Base-by-base conservation (phyloP, 2,888 invertebrate genomes). In the Caenorhabditis doughertyi region DNA sequence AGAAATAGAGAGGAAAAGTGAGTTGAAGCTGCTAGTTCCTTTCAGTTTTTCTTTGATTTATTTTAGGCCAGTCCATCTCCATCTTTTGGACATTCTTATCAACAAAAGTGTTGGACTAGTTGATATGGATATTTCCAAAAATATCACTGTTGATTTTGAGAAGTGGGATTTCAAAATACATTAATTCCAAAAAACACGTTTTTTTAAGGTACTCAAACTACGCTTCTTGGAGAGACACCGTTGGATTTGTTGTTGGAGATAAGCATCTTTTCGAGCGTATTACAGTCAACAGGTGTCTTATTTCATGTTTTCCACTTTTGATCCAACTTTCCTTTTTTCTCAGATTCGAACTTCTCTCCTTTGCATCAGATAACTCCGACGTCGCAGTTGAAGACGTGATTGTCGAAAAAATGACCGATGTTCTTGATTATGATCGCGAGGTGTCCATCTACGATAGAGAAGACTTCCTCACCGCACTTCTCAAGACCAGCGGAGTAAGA, bases 231-330 rank as follows among this genome's bases (percentile, higher is more conserved):
- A 83, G 90, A 60, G 90, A 91, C 58, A 85, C 68, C 70, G 80
- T 77, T 42, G 91, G 91, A 62, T 89, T 90, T 68, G 83, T 91
- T 56, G 89, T 90, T 55, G 70, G 74, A 53, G 91, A 91, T 79
- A 84, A 84, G 25, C 79, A 76, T 79, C 84, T 84, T 25, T 89
- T 84, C 65, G 83, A 82, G 18, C 83, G 88, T 58, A 83, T 90
- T 49, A 87, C 87, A 8, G 84, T 89, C 47, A 68, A 81, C 67
- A 84, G 84, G 89, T 89, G 35, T 49, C 39, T 23, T 47, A 8
- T 47, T 51, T 39, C 35, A n/a, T n/a, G n/a, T n/a, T n/a, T n/a
- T 1, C 27, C 35, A 21, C 21, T 25, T 18, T 42, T 21, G 5
- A 49, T 35, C 29, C 11, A 27, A 47, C 49, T 32, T 16, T 44